A percentile compares a stretch with the other conserved stretches of the same genome.
Conservation (phyloP, 2,888 invertebrate species). For the Parelbella ahira region DNA sequence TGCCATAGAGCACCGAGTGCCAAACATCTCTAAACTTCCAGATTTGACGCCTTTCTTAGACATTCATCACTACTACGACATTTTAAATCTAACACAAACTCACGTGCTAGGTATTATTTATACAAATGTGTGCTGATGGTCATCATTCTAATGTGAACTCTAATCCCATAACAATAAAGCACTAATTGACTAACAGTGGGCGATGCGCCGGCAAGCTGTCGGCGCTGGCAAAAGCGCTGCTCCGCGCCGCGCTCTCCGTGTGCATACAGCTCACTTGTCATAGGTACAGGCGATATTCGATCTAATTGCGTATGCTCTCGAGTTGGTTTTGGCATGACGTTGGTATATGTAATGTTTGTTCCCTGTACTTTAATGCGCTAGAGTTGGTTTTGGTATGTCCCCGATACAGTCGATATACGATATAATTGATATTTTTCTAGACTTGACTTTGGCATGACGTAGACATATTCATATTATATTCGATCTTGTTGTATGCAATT, state of each 20-base stretch:
- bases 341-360: too few relatives aligned
- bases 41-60: too few relatives aligned
- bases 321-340: conserved; percentile 6
- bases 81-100: too few relatives aligned
- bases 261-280: conserved; percentile 69
- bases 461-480: too few relatives aligned
- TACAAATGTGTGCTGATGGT: too few relatives aligned
- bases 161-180: conserved; percentile 9
- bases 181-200: conserved; percentile 34
- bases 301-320: not conserved
- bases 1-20: too few relatives aligned
- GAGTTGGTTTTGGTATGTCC: conserved; percentile 39
- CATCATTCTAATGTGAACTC: conserved; percentile 13
- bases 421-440: not conserved
- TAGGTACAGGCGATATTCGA: conserved; percentile 49
- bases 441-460: conserved; percentile 5
- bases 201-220: conserved; percentile 56
- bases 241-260: conserved; percentile 60
- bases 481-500: too few relatives aligned
- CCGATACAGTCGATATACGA: conserved; percentile 48
- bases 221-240: conserved; percentile 52
- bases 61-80: too few relatives aligned
- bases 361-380: too few relatives aligned
- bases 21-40: too few relatives aligned
- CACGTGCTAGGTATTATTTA: too few relatives aligned